Base-by-base conservation (phyloP, 2,888 invertebrate genomes). In the Merodon equestris region DNA sequence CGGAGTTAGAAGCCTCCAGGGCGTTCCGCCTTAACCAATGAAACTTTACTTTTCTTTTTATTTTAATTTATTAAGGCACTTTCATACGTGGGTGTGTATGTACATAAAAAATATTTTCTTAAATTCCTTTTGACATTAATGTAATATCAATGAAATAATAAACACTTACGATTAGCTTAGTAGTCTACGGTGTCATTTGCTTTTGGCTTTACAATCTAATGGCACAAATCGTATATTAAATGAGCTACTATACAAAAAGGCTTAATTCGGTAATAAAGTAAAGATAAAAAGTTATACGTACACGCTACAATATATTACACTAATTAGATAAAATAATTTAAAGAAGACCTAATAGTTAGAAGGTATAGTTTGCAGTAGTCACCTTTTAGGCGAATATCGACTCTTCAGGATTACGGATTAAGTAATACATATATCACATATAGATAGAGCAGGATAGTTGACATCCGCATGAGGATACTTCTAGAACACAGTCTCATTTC, bases 401-500 rank as follows among this genome's bases (percentile, higher is more conserved):
- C 58, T 51, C 42, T 57, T 44, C 45, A 67, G 67, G 66, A 77
- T 57, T 66, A 63, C 67, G 64, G 27, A 13, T 60, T 45, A 70
- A 74, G 72, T 68, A 79, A 68, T 27, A 4, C 27, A 27, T 50
- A 64, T 77, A 79, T 79, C 79, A 79, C 79, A 79, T 64, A 56
- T 63, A 56, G 67, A 54, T 36, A 66, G 27, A 47, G 45, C 71
- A 51, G 48, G n/a, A n/a, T n/a, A n/a, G n/a, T n/a, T n/a, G n/a
- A 27, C 15, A 27, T 50, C 67, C 68, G 63, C 67, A 9, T 42
- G 13, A 15, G 38, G 34, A 13, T 15, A 38, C 50, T 40, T 27
- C 84, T 85, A 88, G 48, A 88, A 84, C 58, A 88, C 84, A 34
- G 88, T 88, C 82, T 88, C 89, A 71, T 88, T 86, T 27, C 88